Evolutionary conservation across 2,113 vertebrate species (phyloP).

Genomic region (Labrus mixtus): DNA sequence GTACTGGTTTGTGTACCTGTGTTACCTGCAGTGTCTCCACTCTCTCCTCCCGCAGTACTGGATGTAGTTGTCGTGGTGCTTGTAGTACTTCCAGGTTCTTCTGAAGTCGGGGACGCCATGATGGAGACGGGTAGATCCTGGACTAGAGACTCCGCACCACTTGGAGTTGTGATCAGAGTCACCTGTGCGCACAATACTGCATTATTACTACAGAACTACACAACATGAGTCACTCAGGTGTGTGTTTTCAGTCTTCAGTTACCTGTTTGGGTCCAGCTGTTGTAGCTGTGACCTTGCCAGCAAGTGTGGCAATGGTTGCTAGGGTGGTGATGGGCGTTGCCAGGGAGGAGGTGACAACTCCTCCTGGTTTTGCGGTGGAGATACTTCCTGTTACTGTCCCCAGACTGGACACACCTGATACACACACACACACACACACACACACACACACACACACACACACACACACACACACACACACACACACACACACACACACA

Average conservation of each 20-base stretch:
- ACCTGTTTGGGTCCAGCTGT: constrained; percentile 87
- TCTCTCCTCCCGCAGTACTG: constrained; percentile 37
- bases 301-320: constrained; percentile 86
- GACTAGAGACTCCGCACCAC: constrained; percentile 87
- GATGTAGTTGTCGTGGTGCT: constrained; percentile 45
- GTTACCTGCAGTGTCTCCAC: constrained; percentile 38
- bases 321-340: constrained; percentile 87
- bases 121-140: constrained; percentile 90
- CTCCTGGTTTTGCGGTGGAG: constrained; percentile 82
- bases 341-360: constrained; percentile 81
- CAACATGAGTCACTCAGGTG: neutral
- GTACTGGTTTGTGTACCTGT: constrained; percentile 25
- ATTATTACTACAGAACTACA: neutral
- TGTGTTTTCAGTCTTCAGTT: neutral
- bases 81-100: constrained; percentile 84
- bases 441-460: neutral
- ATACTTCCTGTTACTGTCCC: constrained; percentile 87
- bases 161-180: constrained; percentile 90
- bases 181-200: constrained; percentile 74
- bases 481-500: neutral
- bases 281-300: constrained; percentile 85
- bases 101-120: constrained; percentile 89
- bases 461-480: neutral
- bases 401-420: constrained; percentile 84
- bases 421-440: neutral